Conservation (phyloP, 1,140 invertebrate species). For the Drosophila chauvacae region DNA sequence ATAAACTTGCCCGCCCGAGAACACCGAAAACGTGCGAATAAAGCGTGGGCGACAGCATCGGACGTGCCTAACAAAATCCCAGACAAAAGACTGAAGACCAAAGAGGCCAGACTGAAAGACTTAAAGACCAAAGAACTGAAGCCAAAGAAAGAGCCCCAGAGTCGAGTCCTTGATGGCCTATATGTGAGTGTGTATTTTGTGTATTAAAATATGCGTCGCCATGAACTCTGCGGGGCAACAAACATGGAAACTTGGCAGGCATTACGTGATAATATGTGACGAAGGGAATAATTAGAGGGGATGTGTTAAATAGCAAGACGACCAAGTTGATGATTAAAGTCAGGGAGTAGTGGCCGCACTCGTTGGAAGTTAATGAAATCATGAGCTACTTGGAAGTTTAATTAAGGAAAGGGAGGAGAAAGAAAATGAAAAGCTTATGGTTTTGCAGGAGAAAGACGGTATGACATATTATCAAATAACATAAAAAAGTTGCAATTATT, state of each 20-base stretch:
- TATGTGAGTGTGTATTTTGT: constrained; percentile 9
- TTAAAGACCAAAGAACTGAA: constrained; percentile 24
- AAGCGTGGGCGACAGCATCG: constrained; percentile 31
- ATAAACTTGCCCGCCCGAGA: constrained; percentile 38
- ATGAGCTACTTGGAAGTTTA: neutral
- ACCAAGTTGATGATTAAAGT: constrained; percentile 24
- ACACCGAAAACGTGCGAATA: constrained; percentile 58
- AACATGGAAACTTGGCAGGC: constrained; percentile 45
- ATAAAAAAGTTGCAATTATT: neutral
- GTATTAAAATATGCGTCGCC: constrained; percentile 42
- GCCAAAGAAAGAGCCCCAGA: neutral
- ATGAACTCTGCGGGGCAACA: constrained; percentile 30
- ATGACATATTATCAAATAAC: too few relatives aligned
- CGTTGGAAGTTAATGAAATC: neutral
- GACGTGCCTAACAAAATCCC: constrained; percentile 46
- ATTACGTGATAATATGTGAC: constrained; percentile 50
- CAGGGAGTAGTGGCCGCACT: neutral
- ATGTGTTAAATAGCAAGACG: constrained; percentile 25
- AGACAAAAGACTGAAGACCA: constrained; percentile 32
- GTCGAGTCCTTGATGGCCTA: constrained; percentile 26
- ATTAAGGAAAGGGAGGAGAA: neutral
- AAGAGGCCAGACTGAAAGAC: constrained; percentile 7
- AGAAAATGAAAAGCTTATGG: neutral
- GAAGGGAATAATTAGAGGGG: constrained; percentile 48
- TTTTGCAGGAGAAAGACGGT: neutral